phyloP scores from a whole-genome alignment of 2,888 invertebrate genomes.

The Tetragonisca angustula region DNA sequence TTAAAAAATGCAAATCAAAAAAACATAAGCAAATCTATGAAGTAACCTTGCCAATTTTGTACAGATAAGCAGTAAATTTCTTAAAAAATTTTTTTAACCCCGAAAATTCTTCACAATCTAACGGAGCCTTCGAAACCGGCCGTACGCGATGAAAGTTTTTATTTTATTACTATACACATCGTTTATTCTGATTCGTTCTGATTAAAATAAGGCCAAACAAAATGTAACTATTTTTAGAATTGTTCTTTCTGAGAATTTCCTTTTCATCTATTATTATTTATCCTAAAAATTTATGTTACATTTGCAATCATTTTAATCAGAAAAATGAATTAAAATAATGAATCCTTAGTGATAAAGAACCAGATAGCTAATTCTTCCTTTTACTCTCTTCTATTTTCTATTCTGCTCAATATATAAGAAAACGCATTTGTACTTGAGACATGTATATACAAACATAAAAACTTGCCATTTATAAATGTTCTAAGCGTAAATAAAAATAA shows the following conservation, averaged over 20 bases:
- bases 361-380: not conserved
- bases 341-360: not conserved
- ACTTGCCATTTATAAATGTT: not conserved
- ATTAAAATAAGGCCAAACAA: too few species aligned
- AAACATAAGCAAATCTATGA: slow-evolving; percentile 52
- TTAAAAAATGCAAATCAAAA: slow-evolving; percentile 47
- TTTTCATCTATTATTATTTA: too few species aligned
- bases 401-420: not conserved
- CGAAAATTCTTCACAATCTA: not conserved
- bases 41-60: slow-evolving; percentile 18
- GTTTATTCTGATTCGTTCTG: too few species aligned
- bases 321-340: not conserved
- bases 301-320: too few species aligned
- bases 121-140: too few species aligned
- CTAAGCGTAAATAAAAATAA: not conserved
- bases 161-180: too few species aligned
- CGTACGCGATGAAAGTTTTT: too few species aligned
- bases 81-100: too few species aligned
- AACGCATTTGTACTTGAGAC: not conserved
- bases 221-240: too few species aligned
- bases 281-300: too few species aligned
- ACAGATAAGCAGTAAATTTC: slow-evolving; percentile 1
- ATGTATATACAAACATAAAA: slow-evolving; percentile 12
- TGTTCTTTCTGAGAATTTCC: too few species aligned
- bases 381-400: not conserved